Conservation (phyloP, 2,888 invertebrate species). For the Tetranychus piercei region DNA sequence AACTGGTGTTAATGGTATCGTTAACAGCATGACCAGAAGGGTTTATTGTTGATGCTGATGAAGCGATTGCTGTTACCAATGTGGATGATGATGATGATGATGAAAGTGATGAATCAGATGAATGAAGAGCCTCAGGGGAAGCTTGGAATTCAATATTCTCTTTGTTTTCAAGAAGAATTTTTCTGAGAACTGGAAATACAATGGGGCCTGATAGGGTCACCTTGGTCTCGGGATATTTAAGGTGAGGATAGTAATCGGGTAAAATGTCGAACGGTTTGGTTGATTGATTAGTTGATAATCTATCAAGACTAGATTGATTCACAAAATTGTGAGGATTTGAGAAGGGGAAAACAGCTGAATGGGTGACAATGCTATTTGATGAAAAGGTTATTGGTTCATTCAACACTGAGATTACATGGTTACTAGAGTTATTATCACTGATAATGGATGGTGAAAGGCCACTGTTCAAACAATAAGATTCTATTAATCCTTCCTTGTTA, state of each 20-base stretch:
- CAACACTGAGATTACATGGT: not conserved
- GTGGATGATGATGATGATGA: not conserved
- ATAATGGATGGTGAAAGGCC: not conserved
- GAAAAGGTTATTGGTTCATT: not conserved
- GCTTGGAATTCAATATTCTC: constrained; percentile 14
- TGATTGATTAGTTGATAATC: not conserved
- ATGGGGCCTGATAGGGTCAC: constrained; percentile 20
- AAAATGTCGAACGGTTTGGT: constrained; percentile 17
- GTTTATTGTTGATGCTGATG: not conserved
- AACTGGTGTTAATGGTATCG: not conserved
- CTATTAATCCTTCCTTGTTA: not conserved
- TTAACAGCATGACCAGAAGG: not conserved
- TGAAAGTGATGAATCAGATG: not conserved
- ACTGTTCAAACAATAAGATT: not conserved
- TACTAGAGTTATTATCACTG: not conserved
- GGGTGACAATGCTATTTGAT: not conserved
- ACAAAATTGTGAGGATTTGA: not conserved
- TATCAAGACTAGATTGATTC: not conserved
- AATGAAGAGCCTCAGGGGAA: not conserved
- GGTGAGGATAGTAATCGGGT: constrained; percentile 20
- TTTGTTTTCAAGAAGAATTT: constrained; percentile 7
- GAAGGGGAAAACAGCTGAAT: not conserved
- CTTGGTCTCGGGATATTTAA: constrained; percentile 18
- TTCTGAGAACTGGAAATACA: constrained; percentile 20
- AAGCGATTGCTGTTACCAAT: not conserved